Base-by-base conservation (phyloP, 2,113 vertebrate species). In the Muntiacus reevesi region DNA sequence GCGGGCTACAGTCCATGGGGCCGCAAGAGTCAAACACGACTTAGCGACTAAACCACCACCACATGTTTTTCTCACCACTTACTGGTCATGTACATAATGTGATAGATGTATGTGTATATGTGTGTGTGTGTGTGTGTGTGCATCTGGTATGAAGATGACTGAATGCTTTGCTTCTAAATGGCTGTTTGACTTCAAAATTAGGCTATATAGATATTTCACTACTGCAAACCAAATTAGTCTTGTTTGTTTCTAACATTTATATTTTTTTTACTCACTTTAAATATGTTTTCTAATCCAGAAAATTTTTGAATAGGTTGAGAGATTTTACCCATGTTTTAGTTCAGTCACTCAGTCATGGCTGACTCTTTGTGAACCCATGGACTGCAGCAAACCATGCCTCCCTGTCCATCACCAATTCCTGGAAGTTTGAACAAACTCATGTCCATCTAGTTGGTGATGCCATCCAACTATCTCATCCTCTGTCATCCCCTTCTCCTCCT, bases 21-120 rank as follows among this genome's bases (percentile, higher is more conserved):
- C 36, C 15, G 0, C 64, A 36, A 21, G 33, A 67, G 64, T 36
- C 2, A 4, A 67, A 67, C 33, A 67, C 1, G 16, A 36, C 33
- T 36, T 36, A 67, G 64, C 8, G 1, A 67, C 8, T 67, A 67
- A 67, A 67, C 33, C 64, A 67, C 33, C 33, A 67, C 64, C 33
- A 67, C 64, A 36, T 67, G 64, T 17, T 96, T 97, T 94, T 95
- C n/a, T 87, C 25, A 87, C 87, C 52, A 89, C 33, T 52, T 87
- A 85, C 74, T 71, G 12, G 23, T 93, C 59, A 91, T 55, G 86
- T 2, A 52, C 17, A 71, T 13, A 71, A 67, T 79, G 47, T n/a
- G 50, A 23, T 45, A 76, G 27, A 19, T 14, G 19, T 84, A 17
- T 83, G 23, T 62, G 40, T 79, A 23, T 82, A 23, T 33, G 6